Percentiles rank a stretch among this genome's conserved stretches.
These are phyloP conservation scores for Dryadula phaetusa DNA, from an alignment of 2,888 invertebrate species.

Conservation along the genomic window DNA sequence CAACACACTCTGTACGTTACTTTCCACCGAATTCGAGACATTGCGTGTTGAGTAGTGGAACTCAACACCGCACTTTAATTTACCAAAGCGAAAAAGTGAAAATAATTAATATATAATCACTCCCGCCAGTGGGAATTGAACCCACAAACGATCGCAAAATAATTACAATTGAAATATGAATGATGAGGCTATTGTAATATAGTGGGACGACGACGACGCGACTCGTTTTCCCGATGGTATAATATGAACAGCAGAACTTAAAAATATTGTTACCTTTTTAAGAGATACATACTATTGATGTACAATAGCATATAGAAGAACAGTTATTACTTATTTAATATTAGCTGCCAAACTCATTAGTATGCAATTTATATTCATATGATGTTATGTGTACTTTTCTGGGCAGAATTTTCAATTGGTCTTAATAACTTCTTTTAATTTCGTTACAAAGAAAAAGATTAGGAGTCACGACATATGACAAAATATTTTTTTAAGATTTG, in stretches of 20 bases:
- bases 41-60: no score
- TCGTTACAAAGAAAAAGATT: neutral
- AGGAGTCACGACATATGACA: no score
- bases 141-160: no score
- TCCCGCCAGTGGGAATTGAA: no score
- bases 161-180: no score
- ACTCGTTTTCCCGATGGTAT: no score
- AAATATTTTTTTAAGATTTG: no score
- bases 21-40: no score
- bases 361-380: constrained; percentile 20
- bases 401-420: neutral
- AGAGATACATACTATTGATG: constrained; percentile 2
- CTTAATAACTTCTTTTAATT: neutral
- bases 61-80: no score
- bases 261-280: neutral
- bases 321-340: constrained; percentile 19
- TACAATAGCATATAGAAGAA: constrained; percentile 1
- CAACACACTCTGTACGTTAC: no score
- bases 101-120: no score
- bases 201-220: neutral
- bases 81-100: no score
- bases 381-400: neutral
- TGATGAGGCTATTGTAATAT: neutral
- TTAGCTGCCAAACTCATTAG: constrained; percentile 1
- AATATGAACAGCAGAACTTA: neutral